Evolutionary conservation across 2,888 invertebrate species (phyloP).

Genomic region (Boloria selene): DNA sequence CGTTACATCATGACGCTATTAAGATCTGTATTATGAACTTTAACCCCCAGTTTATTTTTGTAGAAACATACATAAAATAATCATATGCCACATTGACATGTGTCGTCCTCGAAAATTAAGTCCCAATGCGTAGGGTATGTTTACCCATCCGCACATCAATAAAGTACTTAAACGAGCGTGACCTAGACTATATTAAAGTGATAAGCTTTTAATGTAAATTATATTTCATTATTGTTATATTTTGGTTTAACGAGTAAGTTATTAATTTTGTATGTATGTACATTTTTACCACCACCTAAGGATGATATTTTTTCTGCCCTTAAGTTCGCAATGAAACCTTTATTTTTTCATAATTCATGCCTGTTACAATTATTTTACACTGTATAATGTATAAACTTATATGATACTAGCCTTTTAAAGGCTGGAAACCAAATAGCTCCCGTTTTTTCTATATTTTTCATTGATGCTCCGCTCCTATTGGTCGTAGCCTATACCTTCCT

Average conservation of each 20-base stretch:
- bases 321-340: too few relatives aligned
- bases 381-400: too few relatives aligned
- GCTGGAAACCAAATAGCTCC: too few relatives aligned
- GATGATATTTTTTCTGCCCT: too few relatives aligned
- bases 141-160: constrained; percentile 48
- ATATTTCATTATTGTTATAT: constrained; percentile 9
- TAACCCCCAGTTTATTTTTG: constrained; percentile 66
- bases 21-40: constrained; percentile 73
- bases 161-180: constrained; percentile 42
- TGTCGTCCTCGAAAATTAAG: constrained; percentile 73
- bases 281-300: too few relatives aligned
- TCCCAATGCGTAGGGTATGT: constrained; percentile 56
- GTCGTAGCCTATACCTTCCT: too few relatives aligned
- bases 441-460: too few relatives aligned
- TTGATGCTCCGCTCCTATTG: too few relatives aligned
- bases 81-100: constrained; percentile 71
- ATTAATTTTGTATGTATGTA: too few relatives aligned
- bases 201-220: constrained; percentile 31
- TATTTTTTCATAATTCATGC: too few relatives aligned
- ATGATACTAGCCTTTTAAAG: too few relatives aligned
- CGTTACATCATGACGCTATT: constrained; percentile 55
- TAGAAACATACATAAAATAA: constrained; percentile 62
- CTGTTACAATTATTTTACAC: too few relatives aligned
- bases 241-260: background rate
- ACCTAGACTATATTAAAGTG: constrained; percentile 39